phyloP scores from a whole-genome alignment of 2,797 vertebrate species.

The Syndactyla subalaris region DNA sequence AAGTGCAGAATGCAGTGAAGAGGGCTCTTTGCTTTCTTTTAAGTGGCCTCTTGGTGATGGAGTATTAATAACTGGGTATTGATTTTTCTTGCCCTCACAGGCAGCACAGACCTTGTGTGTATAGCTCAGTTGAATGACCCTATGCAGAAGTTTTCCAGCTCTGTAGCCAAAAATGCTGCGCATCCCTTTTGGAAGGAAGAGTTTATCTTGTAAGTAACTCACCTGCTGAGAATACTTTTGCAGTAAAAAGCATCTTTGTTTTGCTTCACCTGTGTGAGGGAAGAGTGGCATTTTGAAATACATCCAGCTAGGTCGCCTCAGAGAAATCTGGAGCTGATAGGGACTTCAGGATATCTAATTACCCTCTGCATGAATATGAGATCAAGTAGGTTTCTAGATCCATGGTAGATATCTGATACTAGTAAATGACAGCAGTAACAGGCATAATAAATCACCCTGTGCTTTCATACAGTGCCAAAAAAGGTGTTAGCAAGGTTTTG shows the following conservation, averaged over 20 bases:
- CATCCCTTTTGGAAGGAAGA: conserved; percentile 90
- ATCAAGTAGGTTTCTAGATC: neutral
- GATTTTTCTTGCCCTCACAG: conserved; percentile 71
- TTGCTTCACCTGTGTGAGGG: neutral
- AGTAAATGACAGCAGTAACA: neutral
- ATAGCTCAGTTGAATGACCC: conserved; percentile 88
- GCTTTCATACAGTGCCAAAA: neutral
- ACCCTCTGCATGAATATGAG: neutral
- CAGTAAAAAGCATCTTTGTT: neutral
- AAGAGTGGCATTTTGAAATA: neutral
- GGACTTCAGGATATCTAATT: neutral
- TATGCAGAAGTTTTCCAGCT: conserved; percentile 85
- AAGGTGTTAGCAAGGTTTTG: neutral
- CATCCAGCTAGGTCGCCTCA: neutral
- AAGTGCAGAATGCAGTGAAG: neutral
- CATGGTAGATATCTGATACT: neutral
- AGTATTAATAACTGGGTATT: neutral
- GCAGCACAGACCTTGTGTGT: conserved; percentile 81
- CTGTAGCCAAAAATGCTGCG: conserved; percentile 77
- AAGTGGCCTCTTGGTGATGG: neutral
- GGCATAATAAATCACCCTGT: neutral
- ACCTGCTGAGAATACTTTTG: neutral
- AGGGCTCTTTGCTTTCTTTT: neutral
- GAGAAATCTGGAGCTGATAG: neutral
- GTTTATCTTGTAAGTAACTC: conserved; percentile 89